phyloP scores from a whole-genome alignment of 92 coral and sea anemone genomes.

The Muricea muricata region DNA sequence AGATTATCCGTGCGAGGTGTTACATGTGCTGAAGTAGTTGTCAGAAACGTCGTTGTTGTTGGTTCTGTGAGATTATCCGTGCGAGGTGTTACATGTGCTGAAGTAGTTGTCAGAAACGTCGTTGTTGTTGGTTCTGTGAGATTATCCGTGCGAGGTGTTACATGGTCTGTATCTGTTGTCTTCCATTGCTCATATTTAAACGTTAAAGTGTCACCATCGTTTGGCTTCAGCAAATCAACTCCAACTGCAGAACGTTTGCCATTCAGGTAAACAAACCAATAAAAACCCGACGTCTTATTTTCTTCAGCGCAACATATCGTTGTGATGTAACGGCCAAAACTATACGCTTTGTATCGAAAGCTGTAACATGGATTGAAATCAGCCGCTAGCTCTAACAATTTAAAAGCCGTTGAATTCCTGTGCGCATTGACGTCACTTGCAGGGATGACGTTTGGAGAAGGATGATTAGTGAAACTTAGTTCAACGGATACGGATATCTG shows the following conservation, averaged over 20 bases:
- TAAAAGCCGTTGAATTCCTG: neutral
- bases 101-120: neutral
- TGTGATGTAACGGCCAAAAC: neutral
- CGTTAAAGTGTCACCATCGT: neutral
- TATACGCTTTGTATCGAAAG: neutral
- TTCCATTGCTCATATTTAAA: neutral
- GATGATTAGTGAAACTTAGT: neutral
- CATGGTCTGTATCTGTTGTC: neutral
- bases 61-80: too few relatives aligned
- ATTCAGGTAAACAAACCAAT: slow-evolving; percentile 17
- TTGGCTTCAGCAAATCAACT: neutral
- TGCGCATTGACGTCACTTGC: neutral
- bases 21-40: too few relatives aligned
- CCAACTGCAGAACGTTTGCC: neutral
- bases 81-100: too few relatives aligned
- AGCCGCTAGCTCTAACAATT: neutral
- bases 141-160: neutral
- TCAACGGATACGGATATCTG: neutral
- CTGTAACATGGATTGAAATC: neutral
- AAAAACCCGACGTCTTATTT: neutral
- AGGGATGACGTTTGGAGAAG: neutral
- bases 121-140: neutral
- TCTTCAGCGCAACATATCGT: neutral
- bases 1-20: too few relatives aligned
- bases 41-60: too few relatives aligned